Percentiles rank a stretch among this genome's conserved stretches.
phyloP scores from a whole-genome alignment of 1,140 invertebrate genomes.

The Hermatobates lingyangjiaoensis region DNA sequence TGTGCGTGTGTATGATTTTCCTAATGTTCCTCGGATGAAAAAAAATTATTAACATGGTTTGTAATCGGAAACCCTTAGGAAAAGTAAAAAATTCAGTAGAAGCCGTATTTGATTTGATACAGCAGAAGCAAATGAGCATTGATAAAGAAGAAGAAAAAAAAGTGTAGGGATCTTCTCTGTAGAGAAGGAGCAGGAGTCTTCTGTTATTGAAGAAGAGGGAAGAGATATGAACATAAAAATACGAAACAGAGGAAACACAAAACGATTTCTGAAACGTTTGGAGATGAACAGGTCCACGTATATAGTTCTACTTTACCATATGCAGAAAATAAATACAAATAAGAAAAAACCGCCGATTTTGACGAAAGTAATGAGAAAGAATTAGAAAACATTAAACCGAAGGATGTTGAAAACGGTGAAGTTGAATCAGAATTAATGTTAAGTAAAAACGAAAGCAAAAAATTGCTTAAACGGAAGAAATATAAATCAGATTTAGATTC shows the following conservation, averaged over 20 bases:
- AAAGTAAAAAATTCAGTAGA: no score
- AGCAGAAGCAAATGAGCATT: no score
- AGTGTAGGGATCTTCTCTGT: not conserved
- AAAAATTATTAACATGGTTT: no score
- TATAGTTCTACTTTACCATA: not conserved
- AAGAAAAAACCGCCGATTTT: not conserved
- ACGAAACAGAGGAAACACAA: not conserved
- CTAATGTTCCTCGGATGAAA: slow-evolving; percentile 8
- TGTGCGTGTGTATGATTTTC: not conserved
- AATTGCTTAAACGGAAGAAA: not conserved
- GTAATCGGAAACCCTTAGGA: no score
- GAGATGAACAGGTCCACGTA: not conserved
- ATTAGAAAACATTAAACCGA: not conserved
- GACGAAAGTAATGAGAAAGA: not conserved
- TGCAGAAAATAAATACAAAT: not conserved
- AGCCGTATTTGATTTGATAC: no score
- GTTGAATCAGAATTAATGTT: not conserved
- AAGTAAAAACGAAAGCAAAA: not conserved
- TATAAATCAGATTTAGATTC: not conserved
- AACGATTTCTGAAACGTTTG: not conserved
- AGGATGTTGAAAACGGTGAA: not conserved
- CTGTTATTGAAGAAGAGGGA: not conserved
- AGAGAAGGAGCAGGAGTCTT: not conserved
- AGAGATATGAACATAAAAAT: not conserved
- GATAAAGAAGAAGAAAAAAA: not conserved